phyloP scores from a whole-genome alignment of 2,797 vertebrate species.

The Parauchenoglanis punctatus region DNA sequence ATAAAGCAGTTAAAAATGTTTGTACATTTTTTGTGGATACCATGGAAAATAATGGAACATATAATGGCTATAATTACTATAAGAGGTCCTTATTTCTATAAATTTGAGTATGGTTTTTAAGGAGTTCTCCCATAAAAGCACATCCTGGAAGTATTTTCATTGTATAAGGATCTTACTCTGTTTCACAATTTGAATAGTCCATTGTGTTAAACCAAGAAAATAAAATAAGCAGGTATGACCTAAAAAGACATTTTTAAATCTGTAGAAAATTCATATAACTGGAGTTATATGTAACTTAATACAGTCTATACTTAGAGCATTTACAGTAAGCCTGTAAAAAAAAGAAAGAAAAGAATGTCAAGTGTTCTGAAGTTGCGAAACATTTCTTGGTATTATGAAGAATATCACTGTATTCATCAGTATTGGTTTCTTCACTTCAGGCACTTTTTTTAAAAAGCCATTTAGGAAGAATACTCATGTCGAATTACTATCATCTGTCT shows the following conservation, averaged over 20 bases:
- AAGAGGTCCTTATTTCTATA: background rate
- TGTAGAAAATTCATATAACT: background rate
- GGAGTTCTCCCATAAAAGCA: background rate
- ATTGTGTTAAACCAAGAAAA: background rate
- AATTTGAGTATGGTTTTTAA: background rate
- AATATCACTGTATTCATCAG: constrained; percentile 2
- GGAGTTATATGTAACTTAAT: constrained; percentile 7
- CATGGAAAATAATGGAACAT: background rate
- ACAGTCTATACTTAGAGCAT: background rate
- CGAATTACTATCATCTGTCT: background rate
- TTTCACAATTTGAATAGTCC: background rate
- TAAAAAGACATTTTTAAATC: background rate
- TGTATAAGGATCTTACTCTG: background rate
- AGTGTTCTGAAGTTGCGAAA: constrained; percentile 5
- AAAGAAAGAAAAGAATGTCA: background rate
- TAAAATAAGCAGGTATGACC: background rate
- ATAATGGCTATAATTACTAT: constrained; percentile 17
- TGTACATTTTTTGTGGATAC: background rate
- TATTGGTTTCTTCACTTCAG: constrained; percentile 30
- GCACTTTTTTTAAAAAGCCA: background rate
- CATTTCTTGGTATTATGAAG: background rate
- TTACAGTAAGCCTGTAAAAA: background rate
- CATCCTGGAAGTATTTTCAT: background rate
- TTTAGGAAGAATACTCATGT: background rate
- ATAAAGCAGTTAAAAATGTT: background rate